phyloP scores from a whole-genome alignment of 2,113 vertebrate species.

The Phrynocephalus versicolor region DNA sequence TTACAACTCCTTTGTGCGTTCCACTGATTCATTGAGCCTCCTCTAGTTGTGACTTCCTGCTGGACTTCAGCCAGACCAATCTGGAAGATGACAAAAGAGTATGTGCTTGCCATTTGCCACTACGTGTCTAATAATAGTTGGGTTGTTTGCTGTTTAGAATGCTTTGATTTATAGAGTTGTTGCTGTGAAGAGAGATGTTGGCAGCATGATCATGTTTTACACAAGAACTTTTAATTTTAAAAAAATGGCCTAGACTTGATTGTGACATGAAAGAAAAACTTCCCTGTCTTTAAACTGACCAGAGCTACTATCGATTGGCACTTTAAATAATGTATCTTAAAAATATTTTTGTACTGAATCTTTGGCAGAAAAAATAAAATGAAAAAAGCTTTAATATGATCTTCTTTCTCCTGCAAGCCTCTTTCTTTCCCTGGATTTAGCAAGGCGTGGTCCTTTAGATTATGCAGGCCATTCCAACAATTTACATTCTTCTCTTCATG shows the following conservation, averaged over 20 bases:
- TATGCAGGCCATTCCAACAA: not conserved
- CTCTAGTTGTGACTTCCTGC: not conserved
- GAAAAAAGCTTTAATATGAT: constrained; percentile 32
- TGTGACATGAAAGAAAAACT: not conserved
- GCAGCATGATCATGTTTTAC: not conserved
- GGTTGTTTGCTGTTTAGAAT: not conserved
- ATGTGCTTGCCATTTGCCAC: not conserved
- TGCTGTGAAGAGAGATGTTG: not conserved
- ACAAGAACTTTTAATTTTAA: not conserved
- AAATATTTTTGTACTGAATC: constrained; percentile 66
- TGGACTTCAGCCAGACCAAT: too few species aligned
- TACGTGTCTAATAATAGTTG: not conserved
- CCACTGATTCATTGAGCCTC: too few species aligned
- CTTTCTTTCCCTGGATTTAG: too few species aligned
- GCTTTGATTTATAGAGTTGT: not conserved
- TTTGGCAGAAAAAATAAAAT: constrained; percentile 40
- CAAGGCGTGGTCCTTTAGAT: too few species aligned
- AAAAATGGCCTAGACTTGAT: not conserved
- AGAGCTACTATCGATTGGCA: constrained; percentile 15
- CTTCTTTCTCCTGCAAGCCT: not conserved
- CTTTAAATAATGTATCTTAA: constrained; percentile 42
- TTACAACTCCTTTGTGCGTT: too few species aligned
- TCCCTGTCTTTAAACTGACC: not conserved
- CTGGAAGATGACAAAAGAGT: not conserved
- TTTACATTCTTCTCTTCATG: not conserved